These are phyloP conservation scores for Tridacna crocea DNA, from an alignment of 2,888 invertebrate species.

Conservation along the genomic window DNA sequence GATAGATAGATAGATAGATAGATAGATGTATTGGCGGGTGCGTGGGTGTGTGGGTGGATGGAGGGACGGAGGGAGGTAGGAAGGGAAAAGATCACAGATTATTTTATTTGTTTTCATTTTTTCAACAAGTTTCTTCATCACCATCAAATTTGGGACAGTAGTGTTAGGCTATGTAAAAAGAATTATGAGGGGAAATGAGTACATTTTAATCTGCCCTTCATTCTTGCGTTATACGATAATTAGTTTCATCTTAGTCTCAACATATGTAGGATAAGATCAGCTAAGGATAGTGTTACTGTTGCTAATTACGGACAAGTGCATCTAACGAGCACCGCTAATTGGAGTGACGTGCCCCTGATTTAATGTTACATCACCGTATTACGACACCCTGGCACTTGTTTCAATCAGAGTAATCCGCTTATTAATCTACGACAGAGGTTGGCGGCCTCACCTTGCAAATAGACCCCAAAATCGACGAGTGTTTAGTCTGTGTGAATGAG, in stretches of 20 bases:
- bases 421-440: constrained; percentile 31
- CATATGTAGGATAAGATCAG: neutral
- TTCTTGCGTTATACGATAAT: neutral
- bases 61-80: no score
- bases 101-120: no score
- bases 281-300: neutral
- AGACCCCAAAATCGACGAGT: constrained; percentile 25
- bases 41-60: no score
- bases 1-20: no score
- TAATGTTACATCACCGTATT: constrained; percentile 8
- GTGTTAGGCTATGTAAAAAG: no score
- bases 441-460: constrained; percentile 39
- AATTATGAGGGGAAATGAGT: no score
- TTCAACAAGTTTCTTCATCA: no score
- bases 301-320: constrained; percentile 24
- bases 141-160: no score
- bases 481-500: constrained; percentile 54
- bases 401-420: constrained; percentile 41
- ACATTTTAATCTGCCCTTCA: no score
- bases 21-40: no score
- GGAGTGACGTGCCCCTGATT: constrained; percentile 24
- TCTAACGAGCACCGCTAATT: constrained; percentile 29
- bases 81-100: no score
- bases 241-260: constrained; percentile 9
- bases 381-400: constrained; percentile 30